Conservation (phyloP, 2,113 vertebrate species). For the Peromyscus californicus region DNA sequence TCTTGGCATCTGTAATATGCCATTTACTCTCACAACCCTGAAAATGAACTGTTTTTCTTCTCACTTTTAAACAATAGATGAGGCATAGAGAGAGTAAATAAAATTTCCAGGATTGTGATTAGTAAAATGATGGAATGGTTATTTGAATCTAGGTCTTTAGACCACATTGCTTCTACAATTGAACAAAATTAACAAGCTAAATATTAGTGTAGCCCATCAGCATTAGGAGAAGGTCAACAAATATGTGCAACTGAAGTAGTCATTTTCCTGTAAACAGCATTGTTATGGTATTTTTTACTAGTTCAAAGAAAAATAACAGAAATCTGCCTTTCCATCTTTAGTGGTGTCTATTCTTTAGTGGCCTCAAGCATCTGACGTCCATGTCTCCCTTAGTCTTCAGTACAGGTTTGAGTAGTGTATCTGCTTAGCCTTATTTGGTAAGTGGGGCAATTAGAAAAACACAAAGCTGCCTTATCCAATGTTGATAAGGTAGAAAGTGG, state of each 20-base stretch:
- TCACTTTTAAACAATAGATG: neutral
- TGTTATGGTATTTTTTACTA: neutral
- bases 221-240: neutral
- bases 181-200: constrained; percentile 36
- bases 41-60: constrained; percentile 53
- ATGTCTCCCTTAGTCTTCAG: constrained; percentile 9
- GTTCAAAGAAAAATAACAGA: constrained; percentile 26
- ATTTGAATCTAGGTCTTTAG: constrained; percentile 53
- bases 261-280: constrained; percentile 14
- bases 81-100: constrained; percentile 40
- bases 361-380: neutral
- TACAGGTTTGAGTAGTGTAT: neutral
- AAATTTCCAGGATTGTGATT: constrained; percentile 18
- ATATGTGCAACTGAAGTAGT: neutral
- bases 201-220: neutral
- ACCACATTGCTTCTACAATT: neutral
- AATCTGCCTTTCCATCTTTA: neutral
- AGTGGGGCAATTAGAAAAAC: constrained; percentile 18
- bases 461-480: neutral
- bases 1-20: neutral
- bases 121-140: constrained; percentile 44
- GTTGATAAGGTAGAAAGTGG: neutral
- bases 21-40: constrained; percentile 34
- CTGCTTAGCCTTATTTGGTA: constrained; percentile 5
- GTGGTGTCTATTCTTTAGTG: neutral